These are phyloP conservation scores for Parochlus steinenii DNA, from an alignment of 2,888 invertebrate genomes.

Conservation along the genomic window DNA sequence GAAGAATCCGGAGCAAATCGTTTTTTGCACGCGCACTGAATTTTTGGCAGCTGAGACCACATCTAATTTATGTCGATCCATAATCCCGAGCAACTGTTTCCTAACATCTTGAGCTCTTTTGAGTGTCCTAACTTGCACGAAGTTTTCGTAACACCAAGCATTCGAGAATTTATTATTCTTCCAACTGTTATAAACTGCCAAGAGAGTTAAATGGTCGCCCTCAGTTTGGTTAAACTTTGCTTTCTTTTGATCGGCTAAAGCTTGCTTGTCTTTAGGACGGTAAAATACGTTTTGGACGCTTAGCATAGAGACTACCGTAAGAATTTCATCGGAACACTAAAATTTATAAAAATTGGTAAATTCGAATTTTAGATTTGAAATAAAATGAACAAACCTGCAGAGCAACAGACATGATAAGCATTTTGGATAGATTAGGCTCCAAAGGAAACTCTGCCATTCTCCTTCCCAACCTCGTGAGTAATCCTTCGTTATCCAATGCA, in stretches of 20 bases:
- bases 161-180: constrained; percentile 97
- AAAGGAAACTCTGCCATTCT: constrained; percentile 98
- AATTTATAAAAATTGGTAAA: too few relatives aligned
- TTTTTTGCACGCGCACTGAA: constrained; percentile 90
- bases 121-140: constrained; percentile 90
- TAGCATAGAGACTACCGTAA: constrained; percentile 97
- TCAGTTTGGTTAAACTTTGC: constrained; percentile 98
- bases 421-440: constrained; percentile 95
- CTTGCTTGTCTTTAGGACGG: constrained; percentile 87
- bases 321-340: constrained; percentile 95
- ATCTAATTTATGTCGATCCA: constrained; percentile 93
- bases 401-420: constrained; percentile 98
- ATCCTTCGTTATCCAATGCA: constrained; percentile 88
- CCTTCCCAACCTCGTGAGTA: constrained; percentile 63
- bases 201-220: constrained; percentile 90
- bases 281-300: constrained; percentile 99
- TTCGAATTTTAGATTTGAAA: too few relatives aligned
- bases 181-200: constrained; percentile 99
- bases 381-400: too few relatives aligned
- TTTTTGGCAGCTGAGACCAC: constrained; percentile 94
- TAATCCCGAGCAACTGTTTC: constrained; percentile 91
- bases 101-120: constrained; percentile 96
- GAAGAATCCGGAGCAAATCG: constrained; percentile 97
- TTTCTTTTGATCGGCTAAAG: constrained; percentile 95
- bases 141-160: constrained; percentile 99